Evolutionary conservation across 2,888 invertebrate genomes (phyloP).

Genomic region (Archaeoteleia sp.): DNA sequence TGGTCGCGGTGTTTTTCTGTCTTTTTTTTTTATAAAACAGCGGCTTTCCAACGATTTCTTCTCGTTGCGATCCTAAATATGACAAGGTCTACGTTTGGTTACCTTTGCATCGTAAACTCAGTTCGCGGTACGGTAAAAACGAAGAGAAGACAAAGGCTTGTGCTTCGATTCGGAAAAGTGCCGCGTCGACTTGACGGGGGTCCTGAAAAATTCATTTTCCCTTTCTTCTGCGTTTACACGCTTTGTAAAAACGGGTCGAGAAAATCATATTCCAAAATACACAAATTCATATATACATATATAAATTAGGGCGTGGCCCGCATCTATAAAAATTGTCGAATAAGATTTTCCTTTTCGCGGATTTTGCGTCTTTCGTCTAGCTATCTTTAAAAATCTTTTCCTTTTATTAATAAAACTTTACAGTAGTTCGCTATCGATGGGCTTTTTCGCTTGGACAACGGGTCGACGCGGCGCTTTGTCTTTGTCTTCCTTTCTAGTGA

Average conservation of each 20-base stretch:
- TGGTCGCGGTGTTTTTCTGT: too few species aligned
- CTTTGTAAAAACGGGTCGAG: conserved; percentile 25
- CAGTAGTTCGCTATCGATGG: not conserved
- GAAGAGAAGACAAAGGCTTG: too few species aligned
- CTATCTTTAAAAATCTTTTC: not conserved
- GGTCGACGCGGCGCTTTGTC: conserved; percentile 15
- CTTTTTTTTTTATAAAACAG: too few species aligned
- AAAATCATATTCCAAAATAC: conserved; percentile 38
- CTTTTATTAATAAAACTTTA: not conserved
- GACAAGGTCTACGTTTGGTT: too few species aligned
- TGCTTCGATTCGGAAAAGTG: too few species aligned
- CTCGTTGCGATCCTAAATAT: too few species aligned
- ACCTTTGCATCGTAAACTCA: too few species aligned
- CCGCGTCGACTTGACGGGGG: too few species aligned
- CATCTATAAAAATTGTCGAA: conserved; percentile 41
- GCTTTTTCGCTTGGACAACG: conserved; percentile 4
- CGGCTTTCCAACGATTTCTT: too few species aligned
- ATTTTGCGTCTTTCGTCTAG: conserved; percentile 2
- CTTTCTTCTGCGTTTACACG: too few species aligned
- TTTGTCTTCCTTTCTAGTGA: conserved; percentile 8
- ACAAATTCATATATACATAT: conserved; percentile 38
- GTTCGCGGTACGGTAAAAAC: too few species aligned
- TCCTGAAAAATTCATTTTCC: too few species aligned
- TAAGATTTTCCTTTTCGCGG: conserved; percentile 22
- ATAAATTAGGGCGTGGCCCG: conserved; percentile 22